A percentile compares a stretch with the other conserved stretches of the same genome.
Evolutionary conservation across 1,140 invertebrate genomes (phyloP).

Genomic region (Goniozus legneri): DNA sequence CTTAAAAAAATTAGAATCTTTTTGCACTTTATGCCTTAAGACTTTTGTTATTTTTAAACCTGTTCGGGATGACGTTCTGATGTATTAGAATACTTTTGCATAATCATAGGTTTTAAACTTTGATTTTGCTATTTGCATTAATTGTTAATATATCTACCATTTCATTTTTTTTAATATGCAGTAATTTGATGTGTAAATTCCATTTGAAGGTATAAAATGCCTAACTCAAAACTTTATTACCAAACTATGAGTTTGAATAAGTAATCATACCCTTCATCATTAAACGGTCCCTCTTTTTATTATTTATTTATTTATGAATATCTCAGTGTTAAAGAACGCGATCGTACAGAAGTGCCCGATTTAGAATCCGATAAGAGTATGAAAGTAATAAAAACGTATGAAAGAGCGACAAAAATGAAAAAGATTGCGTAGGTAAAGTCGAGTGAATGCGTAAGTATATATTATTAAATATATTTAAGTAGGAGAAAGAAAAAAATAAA

Average conservation of each 20-base stretch:
- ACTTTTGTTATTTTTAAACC: slow-evolving; percentile 13
- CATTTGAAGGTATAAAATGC: too few relatives aligned
- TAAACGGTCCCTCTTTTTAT: slow-evolving; percentile 14
- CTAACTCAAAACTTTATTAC: too few relatives aligned
- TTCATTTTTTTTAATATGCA: too few relatives aligned
- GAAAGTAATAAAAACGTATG: not conserved
- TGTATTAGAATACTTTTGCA: too few relatives aligned
- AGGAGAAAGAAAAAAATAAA: too few relatives aligned
- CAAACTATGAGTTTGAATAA: slow-evolving; percentile 1
- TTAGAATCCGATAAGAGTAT: slow-evolving; percentile 2
- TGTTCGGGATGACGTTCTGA: slow-evolving; percentile 9
- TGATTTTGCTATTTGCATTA: too few relatives aligned
- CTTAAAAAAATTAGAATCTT: too few relatives aligned
- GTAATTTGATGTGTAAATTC: too few relatives aligned
- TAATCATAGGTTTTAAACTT: too few relatives aligned
- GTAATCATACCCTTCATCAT: not conserved
- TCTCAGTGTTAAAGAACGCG: slow-evolving; percentile 4
- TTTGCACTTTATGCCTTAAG: slow-evolving; percentile 2
- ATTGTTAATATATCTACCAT: too few relatives aligned
- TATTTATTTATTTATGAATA: slow-evolving; percentile 33
- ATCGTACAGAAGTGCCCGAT: slow-evolving; percentile 1
- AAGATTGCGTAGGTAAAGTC: not conserved
- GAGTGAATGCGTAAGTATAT: not conserved
- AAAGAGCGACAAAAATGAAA: slow-evolving; percentile 1
- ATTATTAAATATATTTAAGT: too few relatives aligned